Conservation (phyloP, 2,888 invertebrate genomes). For the Eledona agricola region DNA sequence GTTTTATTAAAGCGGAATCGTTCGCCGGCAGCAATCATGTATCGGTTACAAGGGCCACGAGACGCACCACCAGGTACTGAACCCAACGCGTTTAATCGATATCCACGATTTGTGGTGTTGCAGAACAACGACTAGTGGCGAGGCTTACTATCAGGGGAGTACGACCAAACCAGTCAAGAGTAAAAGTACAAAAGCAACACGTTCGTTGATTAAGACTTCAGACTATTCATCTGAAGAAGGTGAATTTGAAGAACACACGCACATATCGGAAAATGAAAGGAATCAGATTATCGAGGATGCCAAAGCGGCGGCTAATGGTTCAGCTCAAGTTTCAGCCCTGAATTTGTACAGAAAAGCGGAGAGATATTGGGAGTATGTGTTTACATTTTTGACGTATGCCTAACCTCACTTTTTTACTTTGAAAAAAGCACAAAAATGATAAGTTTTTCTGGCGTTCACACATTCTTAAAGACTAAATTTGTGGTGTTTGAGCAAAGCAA, state of each 20-base stretch:
- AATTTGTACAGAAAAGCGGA: slow-evolving; percentile 79
- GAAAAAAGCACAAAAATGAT: slow-evolving; percentile 1
- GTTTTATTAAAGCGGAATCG: slow-evolving; percentile 65
- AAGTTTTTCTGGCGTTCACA: no score
- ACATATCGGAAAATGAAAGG: slow-evolving; percentile 62
- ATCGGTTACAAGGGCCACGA: slow-evolving; percentile 48
- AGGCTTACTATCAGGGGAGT: slow-evolving; percentile 39
- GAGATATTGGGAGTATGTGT: slow-evolving; percentile 86
- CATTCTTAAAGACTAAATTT: no score
- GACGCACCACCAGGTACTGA: slow-evolving; percentile 65
- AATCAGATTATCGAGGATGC: slow-evolving; percentile 64
- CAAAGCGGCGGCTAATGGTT: slow-evolving; percentile 65
- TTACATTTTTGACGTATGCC: slow-evolving; percentile 15
- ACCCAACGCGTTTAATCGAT: slow-evolving; percentile 2
- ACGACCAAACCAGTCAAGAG: slow-evolving; percentile 39
- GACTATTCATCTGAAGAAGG: slow-evolving; percentile 73
- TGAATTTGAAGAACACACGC: slow-evolving; percentile 58
- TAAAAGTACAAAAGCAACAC: slow-evolving; percentile 10
- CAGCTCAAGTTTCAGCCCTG: slow-evolving; percentile 71
- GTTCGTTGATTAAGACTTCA: slow-evolving; percentile 64
- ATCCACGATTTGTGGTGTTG: slow-evolving; percentile 1
- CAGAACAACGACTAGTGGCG: slow-evolving; percentile 10
- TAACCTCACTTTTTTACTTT: slow-evolving; percentile 12
- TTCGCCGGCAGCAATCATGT: slow-evolving; percentile 60
- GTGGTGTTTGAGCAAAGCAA: no score